These are phyloP conservation scores for Daboia siamensis DNA, from an alignment of 2,113 vertebrate species.

Conservation along the genomic window DNA sequence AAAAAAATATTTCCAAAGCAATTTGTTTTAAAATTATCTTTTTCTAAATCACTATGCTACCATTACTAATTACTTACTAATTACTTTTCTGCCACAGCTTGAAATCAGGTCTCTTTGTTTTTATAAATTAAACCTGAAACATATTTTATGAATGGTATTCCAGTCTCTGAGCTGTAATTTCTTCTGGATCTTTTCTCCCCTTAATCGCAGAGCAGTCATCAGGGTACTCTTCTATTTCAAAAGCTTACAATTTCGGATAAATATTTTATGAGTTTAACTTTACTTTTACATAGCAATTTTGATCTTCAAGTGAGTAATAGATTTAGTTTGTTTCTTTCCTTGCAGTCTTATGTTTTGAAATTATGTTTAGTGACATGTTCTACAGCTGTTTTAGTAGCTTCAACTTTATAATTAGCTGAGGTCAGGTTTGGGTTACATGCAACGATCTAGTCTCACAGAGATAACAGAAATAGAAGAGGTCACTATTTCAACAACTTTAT, in stretches of 20 bases:
- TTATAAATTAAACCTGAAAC: not conserved
- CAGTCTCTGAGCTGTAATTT: not conserved
- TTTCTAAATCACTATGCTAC: not conserved
- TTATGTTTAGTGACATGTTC: not conserved
- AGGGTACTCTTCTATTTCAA: not conserved
- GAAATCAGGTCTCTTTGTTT: not conserved
- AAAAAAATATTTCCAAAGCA: fast-evolving
- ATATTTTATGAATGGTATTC: not conserved
- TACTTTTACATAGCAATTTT: not conserved
- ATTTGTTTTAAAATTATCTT: not conserved
- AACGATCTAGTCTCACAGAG: not conserved
- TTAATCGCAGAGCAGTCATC: conserved; percentile 17
- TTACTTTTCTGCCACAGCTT: not conserved
- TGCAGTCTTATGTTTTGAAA: not conserved
- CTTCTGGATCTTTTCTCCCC: not conserved
- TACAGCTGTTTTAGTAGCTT: not conserved
- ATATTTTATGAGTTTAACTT: not conserved
- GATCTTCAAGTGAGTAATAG: not conserved
- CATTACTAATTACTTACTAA: conserved; percentile 11
- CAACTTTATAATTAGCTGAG: not conserved
- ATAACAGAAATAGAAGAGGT: not conserved
- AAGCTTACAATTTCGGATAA: not conserved
- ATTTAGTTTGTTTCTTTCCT: not conserved
- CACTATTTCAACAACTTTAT: not conserved
- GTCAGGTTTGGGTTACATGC: not conserved